Evolutionary conservation across 2,888 invertebrate genomes (phyloP), one percentile per base, ranked within the genome.

Genomic region (Phyto melanocephala): DNA sequence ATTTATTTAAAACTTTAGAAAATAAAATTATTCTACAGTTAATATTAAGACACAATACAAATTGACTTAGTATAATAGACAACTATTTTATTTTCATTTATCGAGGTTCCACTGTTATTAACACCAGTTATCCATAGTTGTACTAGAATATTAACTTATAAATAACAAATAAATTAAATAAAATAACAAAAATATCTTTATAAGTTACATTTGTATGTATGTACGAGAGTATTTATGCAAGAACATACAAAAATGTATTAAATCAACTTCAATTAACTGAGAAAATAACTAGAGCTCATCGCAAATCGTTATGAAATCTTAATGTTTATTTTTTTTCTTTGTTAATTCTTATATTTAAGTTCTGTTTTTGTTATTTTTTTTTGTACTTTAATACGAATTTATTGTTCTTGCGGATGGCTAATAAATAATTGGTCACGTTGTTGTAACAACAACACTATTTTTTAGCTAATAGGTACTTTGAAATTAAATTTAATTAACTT

Each of bases 221-320:
- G 3, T 28, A 6, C 6, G 28, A 10, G 10, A 37, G 52, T 37
- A 47, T 42, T 45, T 56, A 28, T 37, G 13, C 11, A 60, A 22
- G 5, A 28, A 62, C 6, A 28, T n/a, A n/a, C n/a, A 71, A 65
- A 78, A 50, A 42, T 58, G 28, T 52, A 78, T 75, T 70, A 77
- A 77, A 68, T 77, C 58, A 81, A 81, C 60, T 75, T 78, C 81
- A 82, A 82, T 82, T 82, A 82, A 75, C 70, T 79, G 72, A 45
- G 76, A 75, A 82, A 85, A 78, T 81, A 84, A 85, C 70, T 79
- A 84, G 85, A 85, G 85, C 85, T 85, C 80, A 85, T 81, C 85
- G 85, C 54, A 77, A 72, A 72, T 75, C 65, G 80, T 85, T 85
- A 84, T 72, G 85, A 81, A 85, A 85, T 82, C 79, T 80, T 80